A percentile compares a stretch with the other conserved stretches of the same genome.
Evolutionary conservation across 2,113 vertebrate species (phyloP).

Genomic region (Mesitornis unicolor): DNA sequence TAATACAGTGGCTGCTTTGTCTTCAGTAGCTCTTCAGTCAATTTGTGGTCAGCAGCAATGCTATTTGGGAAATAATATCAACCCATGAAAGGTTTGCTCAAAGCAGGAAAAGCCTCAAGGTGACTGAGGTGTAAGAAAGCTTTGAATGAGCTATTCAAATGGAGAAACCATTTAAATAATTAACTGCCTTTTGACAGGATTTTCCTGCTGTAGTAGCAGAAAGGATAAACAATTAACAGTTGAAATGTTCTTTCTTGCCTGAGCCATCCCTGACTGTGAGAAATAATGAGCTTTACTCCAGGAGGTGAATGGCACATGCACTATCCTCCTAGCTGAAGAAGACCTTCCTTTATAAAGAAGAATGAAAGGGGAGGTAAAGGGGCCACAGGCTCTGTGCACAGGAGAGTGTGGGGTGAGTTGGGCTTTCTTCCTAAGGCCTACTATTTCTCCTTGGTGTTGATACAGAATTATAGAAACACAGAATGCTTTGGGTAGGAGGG

Average conservation of each 20-base stretch:
- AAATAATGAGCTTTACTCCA: neutral
- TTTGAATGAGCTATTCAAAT: constrained; percentile 10
- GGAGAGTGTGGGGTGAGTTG: neutral
- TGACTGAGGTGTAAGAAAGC: neutral
- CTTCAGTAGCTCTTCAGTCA: neutral
- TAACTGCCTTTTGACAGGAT: constrained; percentile 7
- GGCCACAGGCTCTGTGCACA: fast-evolving
- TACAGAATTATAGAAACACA: too few relatives aligned
- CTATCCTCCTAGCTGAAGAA: neutral
- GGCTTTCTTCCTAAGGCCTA: neutral
- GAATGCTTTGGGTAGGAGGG: too few relatives aligned
- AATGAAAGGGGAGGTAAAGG: neutral
- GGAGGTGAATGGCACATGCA: neutral
- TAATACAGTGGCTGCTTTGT: neutral
- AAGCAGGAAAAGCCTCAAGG: neutral
- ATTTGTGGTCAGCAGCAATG: neutral
- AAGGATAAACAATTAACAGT: constrained; percentile 15
- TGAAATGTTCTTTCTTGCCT: neutral
- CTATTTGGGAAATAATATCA: constrained; percentile 39
- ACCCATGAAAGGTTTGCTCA: neutral
- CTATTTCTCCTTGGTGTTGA: neutral
- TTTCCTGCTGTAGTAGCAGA: neutral
- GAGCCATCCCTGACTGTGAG: neutral
- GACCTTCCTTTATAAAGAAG: neutral
- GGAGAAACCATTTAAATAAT: constrained; percentile 46